These are phyloP conservation scores for Aphodius granarius DNA, from an alignment of 2,888 invertebrate genomes.

Conservation along the genomic window DNA sequence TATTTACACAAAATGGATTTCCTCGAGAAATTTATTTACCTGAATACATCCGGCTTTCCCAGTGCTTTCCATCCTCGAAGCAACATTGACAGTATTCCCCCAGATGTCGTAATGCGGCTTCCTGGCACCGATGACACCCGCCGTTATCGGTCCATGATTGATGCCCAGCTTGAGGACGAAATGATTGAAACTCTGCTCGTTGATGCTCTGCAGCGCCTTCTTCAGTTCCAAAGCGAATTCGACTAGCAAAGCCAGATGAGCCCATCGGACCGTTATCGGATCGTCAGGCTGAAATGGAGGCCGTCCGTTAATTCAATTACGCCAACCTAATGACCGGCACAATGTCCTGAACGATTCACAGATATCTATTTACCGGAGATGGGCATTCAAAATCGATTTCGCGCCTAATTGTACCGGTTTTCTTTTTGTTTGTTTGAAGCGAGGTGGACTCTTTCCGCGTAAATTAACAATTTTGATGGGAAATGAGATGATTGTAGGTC, in stretches of 20 bases:
- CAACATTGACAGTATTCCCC: conserved; percentile 97
- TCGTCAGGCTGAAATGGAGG: conserved; percentile 64
- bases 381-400: background rate
- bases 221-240: conserved; percentile 90
- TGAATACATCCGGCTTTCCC: conserved; percentile 94
- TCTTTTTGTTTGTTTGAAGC: background rate
- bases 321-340: background rate
- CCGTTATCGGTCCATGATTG: conserved; percentile 94
- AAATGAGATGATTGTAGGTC: too few species aligned
- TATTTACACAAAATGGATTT: too few species aligned
- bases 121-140: conserved; percentile 92
- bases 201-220: conserved; percentile 87
- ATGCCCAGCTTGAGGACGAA: conserved; percentile 93
- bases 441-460: background rate
- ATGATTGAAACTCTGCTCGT: conserved; percentile 94
- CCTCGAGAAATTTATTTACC: conserved; percentile 58
- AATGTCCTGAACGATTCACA: background rate
- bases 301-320: background rate
- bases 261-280: conserved; percentile 76
- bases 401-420: background rate
- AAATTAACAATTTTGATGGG: background rate
- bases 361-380: background rate
- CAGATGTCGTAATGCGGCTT: conserved; percentile 97
- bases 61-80: conserved; percentile 96
- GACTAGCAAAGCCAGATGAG: conserved; percentile 80